phyloP scores from a whole-genome alignment of 1,140 invertebrate genomes.

The Pinna nobilis region DNA sequence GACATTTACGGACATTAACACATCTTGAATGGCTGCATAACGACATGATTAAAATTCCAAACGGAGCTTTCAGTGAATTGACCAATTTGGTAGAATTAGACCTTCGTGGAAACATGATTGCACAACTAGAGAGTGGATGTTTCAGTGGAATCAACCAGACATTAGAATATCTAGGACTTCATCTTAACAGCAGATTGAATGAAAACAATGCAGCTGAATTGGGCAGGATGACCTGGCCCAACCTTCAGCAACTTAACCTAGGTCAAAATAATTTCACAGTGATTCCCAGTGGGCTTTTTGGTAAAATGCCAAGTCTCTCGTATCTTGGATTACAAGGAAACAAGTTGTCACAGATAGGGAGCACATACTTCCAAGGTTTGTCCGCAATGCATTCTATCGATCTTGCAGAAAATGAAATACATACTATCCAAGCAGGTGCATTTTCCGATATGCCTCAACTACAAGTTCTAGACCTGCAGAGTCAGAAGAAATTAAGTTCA shows the following conservation, averaged over 20 bases:
- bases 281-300: conserved; percentile 86
- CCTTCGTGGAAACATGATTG: conserved; percentile 89
- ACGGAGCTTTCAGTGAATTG: conserved; percentile 38
- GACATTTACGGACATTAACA: conserved; percentile 35
- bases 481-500: conserved; percentile 29
- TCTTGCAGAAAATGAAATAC: conserved; percentile 50
- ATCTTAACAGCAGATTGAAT: conserved; percentile 95
- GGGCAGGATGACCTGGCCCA: conserved; percentile 30
- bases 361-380: conserved; percentile 79
- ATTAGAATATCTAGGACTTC: conserved; percentile 90
- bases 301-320: conserved; percentile 87
- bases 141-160: conserved; percentile 89
- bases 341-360: conserved; percentile 86
- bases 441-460: conserved; percentile 44
- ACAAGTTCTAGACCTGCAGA: conserved; percentile 41
- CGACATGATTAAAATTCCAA: conserved; percentile 28
- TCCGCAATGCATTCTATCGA: conserved; percentile 44
- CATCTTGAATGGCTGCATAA: conserved; percentile 36
- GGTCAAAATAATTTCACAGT: conserved; percentile 83
- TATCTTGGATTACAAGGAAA: conserved; percentile 92
- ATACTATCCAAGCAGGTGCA: conserved; percentile 43
- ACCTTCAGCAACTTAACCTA: conserved; percentile 85
- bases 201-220: conserved; percentile 77
- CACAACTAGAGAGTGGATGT: conserved; percentile 82
- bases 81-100: conserved; percentile 50